These are phyloP conservation scores for Callinectes sapidus DNA, from an alignment of 2,888 invertebrate genomes.

Conservation along the genomic window DNA sequence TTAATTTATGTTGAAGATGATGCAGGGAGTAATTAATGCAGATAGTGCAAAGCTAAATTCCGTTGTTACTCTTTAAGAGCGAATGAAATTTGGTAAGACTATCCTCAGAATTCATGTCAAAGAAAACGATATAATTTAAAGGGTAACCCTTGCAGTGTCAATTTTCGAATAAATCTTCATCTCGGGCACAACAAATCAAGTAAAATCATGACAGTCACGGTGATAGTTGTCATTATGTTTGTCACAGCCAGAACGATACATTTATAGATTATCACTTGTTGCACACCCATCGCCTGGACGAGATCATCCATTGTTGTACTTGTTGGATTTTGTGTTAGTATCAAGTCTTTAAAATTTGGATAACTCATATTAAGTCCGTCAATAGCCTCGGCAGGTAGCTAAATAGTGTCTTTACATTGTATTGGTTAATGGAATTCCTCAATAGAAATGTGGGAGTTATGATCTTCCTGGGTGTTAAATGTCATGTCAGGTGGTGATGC, in stretches of 20 bases:
- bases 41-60: not conserved
- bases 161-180: not conserved
- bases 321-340: not conserved
- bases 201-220: not conserved
- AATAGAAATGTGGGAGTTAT: not conserved
- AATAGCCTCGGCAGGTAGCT: not conserved
- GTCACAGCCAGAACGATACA: not conserved
- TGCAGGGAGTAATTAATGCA: not conserved
- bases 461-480: not conserved
- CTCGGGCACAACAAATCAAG: not conserved
- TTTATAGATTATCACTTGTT: not conserved
- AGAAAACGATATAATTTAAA: not conserved
- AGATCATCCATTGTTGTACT: not conserved
- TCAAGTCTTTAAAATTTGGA: not conserved
- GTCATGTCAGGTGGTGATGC: constrained; percentile 22
- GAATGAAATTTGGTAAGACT: not conserved
- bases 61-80: not conserved
- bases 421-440: not conserved
- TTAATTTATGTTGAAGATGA: not conserved
- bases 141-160: not conserved
- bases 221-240: not conserved
- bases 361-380: not conserved
- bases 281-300: not conserved
- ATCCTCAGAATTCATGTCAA: not conserved
- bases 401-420: not conserved